Percentiles rank a stretch among this genome's conserved stretches.
These are phyloP conservation scores for Oithona nana DNA, from an alignment of 2,888 invertebrate genomes.

Conservation along the genomic window DNA sequence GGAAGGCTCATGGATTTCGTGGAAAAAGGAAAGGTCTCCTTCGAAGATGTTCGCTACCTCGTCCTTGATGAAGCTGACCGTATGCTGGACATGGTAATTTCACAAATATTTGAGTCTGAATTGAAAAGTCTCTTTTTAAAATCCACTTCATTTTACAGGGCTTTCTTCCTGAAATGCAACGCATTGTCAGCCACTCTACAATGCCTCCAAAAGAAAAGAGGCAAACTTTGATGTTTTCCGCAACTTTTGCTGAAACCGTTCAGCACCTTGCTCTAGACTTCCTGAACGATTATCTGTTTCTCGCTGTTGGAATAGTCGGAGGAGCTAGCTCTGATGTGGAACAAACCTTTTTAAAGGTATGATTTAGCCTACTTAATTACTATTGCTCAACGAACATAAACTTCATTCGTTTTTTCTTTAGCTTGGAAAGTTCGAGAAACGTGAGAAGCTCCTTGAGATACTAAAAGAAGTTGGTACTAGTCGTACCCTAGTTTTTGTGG, in stretches of 20 bases:
- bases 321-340: slow-evolving; percentile 78
- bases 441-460: slow-evolving; percentile 38
- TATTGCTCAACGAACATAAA: neutral
- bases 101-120: too few species aligned
- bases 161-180: slow-evolving; percentile 32
- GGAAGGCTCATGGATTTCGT: slow-evolving; percentile 49
- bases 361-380: slow-evolving; percentile 24
- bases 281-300: slow-evolving; percentile 49
- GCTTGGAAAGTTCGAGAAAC: slow-evolving; percentile 43
- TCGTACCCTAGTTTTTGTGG: slow-evolving; percentile 53
- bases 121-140: too few species aligned
- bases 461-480: neutral
- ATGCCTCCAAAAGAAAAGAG: slow-evolving; percentile 37
- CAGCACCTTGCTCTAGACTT: slow-evolving; percentile 8
- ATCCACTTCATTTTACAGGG: too few species aligned
- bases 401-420: neutral
- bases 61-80: slow-evolving; percentile 63
- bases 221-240: slow-evolving; percentile 52
- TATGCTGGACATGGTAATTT: slow-evolving; percentile 59
- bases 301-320: slow-evolving; percentile 77
- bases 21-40: slow-evolving; percentile 35
- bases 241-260: slow-evolving; percentile 44
- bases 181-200: slow-evolving; percentile 42
- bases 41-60: slow-evolving; percentile 40
- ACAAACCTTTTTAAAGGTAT: slow-evolving; percentile 42